Conservation (phyloP, 2,797 vertebrate species). For the Alauda arvensis region DNA sequence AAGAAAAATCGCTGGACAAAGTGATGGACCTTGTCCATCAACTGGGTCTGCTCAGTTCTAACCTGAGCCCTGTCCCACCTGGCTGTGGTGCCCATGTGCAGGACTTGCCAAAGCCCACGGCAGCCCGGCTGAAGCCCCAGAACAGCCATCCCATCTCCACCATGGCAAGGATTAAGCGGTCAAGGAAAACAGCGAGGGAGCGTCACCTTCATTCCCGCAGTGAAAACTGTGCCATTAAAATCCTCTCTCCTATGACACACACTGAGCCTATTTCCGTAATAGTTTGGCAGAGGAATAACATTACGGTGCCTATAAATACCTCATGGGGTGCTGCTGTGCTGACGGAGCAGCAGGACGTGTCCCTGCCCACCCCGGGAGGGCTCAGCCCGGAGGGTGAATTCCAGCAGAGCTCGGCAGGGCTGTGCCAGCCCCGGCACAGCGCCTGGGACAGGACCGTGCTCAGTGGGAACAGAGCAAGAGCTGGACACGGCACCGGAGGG, state of each 20-base stretch:
- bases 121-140: fast-evolving
- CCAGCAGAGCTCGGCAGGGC: background rate
- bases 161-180: background rate
- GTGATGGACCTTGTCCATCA: background rate
- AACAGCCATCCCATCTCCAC: background rate
- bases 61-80: fast-evolving
- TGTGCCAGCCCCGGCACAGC: background rate
- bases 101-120: background rate
- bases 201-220: background rate
- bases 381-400: background rate
- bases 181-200: background rate
- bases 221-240: constrained; percentile 44
- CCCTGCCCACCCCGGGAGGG: background rate
- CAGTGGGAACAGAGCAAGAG: background rate
- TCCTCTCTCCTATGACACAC: constrained; percentile 50
- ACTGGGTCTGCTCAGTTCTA: background rate
- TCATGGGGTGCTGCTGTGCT: constrained; percentile 26
- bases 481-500: background rate
- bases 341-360: background rate
- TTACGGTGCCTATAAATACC: constrained; percentile 51
- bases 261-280: constrained; percentile 47
- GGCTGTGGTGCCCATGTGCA: background rate
- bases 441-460: background rate
- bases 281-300: constrained; percentile 57
- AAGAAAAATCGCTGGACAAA: background rate